Conservation (phyloP, 1,140 invertebrate species). For the Drosophila bocki region DNA sequence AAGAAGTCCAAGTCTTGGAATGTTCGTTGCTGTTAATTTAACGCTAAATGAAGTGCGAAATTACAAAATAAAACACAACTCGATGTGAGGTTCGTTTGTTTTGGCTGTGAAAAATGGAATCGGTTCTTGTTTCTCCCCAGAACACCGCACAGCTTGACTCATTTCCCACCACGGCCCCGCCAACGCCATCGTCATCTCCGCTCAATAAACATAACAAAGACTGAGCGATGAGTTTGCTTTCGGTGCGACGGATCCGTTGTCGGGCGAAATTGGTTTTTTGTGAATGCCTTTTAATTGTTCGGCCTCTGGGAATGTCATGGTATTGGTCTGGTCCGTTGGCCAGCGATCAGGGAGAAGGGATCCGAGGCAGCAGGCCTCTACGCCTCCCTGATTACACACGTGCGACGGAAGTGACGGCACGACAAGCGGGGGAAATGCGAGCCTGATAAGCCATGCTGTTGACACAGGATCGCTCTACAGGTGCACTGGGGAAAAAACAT, state of each 20-base stretch:
- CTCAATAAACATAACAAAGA: constrained; percentile 41
- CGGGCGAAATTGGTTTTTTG: constrained; percentile 44
- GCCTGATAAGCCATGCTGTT: constrained; percentile 41
- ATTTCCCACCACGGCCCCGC: constrained; percentile 9
- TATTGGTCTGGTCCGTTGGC: background rate
- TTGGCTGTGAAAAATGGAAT: constrained; percentile 52
- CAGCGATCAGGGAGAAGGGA: background rate
- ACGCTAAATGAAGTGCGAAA: constrained; percentile 84
- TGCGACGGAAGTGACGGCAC: constrained; percentile 70
- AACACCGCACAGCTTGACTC: constrained; percentile 40
- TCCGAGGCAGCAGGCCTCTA: constrained; percentile 26
- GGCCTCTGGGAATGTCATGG: constrained; percentile 44
- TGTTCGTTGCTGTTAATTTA: constrained; percentile 75
- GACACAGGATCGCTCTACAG: constrained; percentile 2
- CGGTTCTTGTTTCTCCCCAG: constrained; percentile 38
- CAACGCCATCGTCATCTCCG: constrained; percentile 9
- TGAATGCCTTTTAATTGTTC: constrained; percentile 76
- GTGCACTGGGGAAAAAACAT: constrained; percentile 23
- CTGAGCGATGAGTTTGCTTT: constrained; percentile 41
- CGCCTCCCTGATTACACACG: constrained; percentile 61
- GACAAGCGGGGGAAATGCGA: constrained; percentile 42
- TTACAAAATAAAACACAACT: constrained; percentile 59
- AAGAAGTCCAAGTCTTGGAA: constrained; percentile 46
- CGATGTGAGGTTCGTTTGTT: constrained; percentile 56
- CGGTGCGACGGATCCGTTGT: constrained; percentile 18